Evolutionary conservation across 92 coral and sea anemone species (phyloP).

Genomic region (Diadumene lineata): DNA sequence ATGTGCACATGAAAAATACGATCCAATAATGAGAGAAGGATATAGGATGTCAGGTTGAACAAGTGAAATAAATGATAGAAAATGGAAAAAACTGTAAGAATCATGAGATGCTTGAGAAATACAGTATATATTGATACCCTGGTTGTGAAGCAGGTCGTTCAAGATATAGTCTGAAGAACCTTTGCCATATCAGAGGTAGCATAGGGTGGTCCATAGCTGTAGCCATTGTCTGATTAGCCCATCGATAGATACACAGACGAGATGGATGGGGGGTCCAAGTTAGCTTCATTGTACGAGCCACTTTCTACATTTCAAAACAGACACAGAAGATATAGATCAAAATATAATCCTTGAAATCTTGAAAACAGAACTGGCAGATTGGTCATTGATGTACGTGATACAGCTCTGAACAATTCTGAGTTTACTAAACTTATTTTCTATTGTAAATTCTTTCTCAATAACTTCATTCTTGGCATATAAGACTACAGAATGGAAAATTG

Average conservation of each 20-base stretch:
- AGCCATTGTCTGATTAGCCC: conserved; percentile 86
- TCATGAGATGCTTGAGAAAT: too few species aligned
- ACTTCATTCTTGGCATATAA: too few species aligned
- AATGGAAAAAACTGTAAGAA: too few species aligned
- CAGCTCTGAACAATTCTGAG: too few species aligned
- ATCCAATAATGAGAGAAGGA: not conserved
- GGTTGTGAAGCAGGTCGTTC: conserved; percentile 80
- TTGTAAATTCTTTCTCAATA: too few species aligned
- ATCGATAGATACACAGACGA: conserved; percentile 83
- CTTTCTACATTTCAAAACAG: conserved; percentile 64
- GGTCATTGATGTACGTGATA: too few species aligned
- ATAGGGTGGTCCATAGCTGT: conserved; percentile 80
- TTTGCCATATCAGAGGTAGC: conserved; percentile 93
- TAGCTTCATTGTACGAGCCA: conserved; percentile 71
- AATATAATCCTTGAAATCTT: too few species aligned
- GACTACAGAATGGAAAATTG: too few species aligned
- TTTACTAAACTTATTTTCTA: too few species aligned
- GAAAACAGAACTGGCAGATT: too few species aligned
- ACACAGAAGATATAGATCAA: not conserved
- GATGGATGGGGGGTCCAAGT: conserved; percentile 67
- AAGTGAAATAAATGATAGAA: not conserved
- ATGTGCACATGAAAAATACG: too few species aligned
- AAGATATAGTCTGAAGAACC: conserved; percentile 78
- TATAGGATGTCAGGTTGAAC: not conserved
- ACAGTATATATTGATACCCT: conserved; percentile 72